These are phyloP conservation scores for Caranx ignobilis DNA, from an alignment of 2,113 vertebrate genomes.

Conservation along the genomic window DNA sequence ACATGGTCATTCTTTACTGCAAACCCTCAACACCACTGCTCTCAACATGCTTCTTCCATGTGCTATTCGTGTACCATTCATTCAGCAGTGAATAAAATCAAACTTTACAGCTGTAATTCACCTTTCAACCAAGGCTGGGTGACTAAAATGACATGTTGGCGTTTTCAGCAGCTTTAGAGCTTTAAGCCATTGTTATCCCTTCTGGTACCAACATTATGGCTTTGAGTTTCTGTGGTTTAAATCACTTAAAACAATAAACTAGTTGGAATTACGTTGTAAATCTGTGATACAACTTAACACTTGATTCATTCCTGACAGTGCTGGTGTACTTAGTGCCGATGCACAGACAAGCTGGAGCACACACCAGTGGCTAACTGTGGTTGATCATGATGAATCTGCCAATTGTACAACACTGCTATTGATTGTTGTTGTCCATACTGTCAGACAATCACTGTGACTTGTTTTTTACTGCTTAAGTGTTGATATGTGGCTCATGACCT, in stretches of 20 bases:
- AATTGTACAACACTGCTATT: constrained; percentile 36
- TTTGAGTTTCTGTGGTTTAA: constrained; percentile 5
- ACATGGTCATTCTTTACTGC: neutral
- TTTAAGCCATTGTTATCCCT: neutral
- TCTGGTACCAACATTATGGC: neutral
- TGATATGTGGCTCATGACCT: constrained; percentile 53
- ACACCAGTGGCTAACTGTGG: neutral
- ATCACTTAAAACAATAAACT: neutral
- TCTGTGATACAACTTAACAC: neutral
- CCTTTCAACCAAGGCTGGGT: neutral
- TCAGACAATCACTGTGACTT: constrained; percentile 6
- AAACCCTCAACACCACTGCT: neutral
- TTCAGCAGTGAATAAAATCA: neutral
- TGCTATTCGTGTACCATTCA: neutral
- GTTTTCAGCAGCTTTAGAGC: neutral
- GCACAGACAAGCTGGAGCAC: neutral
- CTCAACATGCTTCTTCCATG: neutral
- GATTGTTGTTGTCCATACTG: constrained; percentile 32
- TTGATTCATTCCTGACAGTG: neutral
- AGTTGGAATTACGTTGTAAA: neutral
- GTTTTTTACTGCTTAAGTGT: constrained; percentile 31
- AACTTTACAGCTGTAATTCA: neutral
- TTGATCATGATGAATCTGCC: neutral
- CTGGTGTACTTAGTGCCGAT: neutral
- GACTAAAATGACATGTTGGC: neutral